phyloP scores from a whole-genome alignment of 1,140 invertebrate genomes.

The Tetraneura akinire region DNA sequence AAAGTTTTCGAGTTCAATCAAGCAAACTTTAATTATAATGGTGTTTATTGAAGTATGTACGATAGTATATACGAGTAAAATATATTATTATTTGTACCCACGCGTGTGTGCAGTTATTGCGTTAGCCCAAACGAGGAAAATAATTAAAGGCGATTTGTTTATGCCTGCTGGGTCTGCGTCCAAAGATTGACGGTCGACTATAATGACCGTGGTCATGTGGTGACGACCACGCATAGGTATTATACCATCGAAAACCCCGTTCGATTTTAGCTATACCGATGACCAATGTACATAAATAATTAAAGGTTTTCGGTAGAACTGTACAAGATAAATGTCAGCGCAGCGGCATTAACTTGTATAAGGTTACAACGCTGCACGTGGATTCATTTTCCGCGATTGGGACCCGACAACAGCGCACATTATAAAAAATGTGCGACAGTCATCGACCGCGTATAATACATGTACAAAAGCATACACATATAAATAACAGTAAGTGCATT shows the following conservation, averaged over 20 bases:
- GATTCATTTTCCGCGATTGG: neutral
- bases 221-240: too few species aligned
- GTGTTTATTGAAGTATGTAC: too few species aligned
- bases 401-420: neutral
- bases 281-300: constrained; percentile 25
- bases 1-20: too few species aligned
- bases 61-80: too few species aligned
- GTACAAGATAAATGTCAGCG: neutral
- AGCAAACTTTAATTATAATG: too few species aligned
- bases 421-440: constrained; percentile 24
- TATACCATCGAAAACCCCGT: neutral
- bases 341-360: neutral
- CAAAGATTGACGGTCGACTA: neutral
- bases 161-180: neutral
- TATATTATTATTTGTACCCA: too few species aligned
- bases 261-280: neutral
- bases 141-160: constrained; percentile 3
- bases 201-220: neutral
- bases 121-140: neutral
- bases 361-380: neutral
- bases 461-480: too few species aligned
- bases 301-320: constrained; percentile 16
- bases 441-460: too few species aligned
- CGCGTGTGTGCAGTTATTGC: neutral
- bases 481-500: too few species aligned